Conservation (phyloP, 1,140 invertebrate species). For the Copidosoma floridanum region DNA sequence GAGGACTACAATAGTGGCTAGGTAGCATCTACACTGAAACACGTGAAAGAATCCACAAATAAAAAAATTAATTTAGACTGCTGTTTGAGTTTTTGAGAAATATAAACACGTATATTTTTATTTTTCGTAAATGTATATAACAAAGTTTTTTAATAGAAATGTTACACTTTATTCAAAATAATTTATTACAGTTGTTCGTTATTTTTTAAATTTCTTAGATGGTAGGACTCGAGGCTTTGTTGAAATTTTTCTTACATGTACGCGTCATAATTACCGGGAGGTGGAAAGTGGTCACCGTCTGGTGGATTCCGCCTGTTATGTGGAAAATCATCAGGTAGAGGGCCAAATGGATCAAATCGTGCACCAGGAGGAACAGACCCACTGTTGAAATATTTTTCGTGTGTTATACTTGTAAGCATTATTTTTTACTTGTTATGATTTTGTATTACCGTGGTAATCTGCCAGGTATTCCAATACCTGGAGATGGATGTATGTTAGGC, state of each 20-base stretch:
- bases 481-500: slow-evolving; percentile 2
- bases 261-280: slow-evolving; percentile 74
- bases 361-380: slow-evolving; percentile 73
- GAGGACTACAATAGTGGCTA: too few species aligned
- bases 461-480: slow-evolving; percentile 58
- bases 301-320: slow-evolving; percentile 51
- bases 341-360: slow-evolving; percentile 79
- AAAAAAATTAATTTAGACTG: too few species aligned
- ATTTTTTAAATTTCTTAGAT: slow-evolving; percentile 8
- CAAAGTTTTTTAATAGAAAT: too few species aligned
- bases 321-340: slow-evolving; percentile 57
- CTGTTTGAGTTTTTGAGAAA: too few species aligned
- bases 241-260: slow-evolving; percentile 69
- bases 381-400: slow-evolving; percentile 45
- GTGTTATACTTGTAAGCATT: background rate
- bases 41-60: too few species aligned
- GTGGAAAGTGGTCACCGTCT: slow-evolving; percentile 73
- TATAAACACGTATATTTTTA: too few species aligned
- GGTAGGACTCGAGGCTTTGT: too few species aligned
- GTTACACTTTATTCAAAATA: too few species aligned
- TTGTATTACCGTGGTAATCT: slow-evolving; percentile 58
- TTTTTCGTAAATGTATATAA: too few species aligned
- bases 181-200: slow-evolving; percentile 16
- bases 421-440: slow-evolving; percentile 19
- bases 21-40: too few species aligned